A percentile compares a stretch with the other conserved stretches of the same genome.
These are phyloP conservation scores for Tipula unca DNA, from an alignment of 2,888 invertebrate genomes.

Conservation along the genomic window DNA sequence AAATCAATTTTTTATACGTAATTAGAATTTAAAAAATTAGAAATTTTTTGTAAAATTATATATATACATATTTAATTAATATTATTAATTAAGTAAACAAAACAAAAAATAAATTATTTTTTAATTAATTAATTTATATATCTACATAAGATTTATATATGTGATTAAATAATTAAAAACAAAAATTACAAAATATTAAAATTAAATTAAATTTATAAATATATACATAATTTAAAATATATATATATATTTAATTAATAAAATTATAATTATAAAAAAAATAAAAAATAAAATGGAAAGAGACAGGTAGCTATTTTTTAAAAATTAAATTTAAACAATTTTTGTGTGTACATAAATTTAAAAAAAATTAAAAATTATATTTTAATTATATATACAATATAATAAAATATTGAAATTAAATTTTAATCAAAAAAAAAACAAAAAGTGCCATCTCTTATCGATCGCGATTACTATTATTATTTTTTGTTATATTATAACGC, in stretches of 20 bases:
- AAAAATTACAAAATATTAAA: not conserved
- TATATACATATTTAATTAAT: not conserved
- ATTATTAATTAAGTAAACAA: conserved; percentile 8
- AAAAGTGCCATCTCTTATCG: conserved; percentile 10
- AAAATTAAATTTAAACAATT: not conserved
- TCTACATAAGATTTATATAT: not conserved
- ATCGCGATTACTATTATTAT: not conserved
- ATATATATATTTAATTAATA: conserved; percentile 9
- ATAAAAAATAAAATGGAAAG: not conserved
- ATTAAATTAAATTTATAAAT: not conserved
- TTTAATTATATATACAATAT: not conserved
- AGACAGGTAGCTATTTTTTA: conserved; percentile 17
- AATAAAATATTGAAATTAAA: conserved; percentile 17
- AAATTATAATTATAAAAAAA: not conserved
- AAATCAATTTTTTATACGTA: conserved; percentile 18
- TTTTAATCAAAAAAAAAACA: not conserved
- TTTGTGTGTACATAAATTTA: conserved; percentile 1
- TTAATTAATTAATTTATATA: conserved; percentile 1
- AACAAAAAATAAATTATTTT: not conserved
- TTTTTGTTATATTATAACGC: not conserved
- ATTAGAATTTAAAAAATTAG: conserved; percentile 17
- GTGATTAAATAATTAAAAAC: not conserved
- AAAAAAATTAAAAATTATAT: not conserved
- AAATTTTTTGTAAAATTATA: not conserved
- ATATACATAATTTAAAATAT: not conserved